These are phyloP conservation scores for Cynodonichthys magdalenae DNA, from an alignment of 2,797 vertebrate genomes.

Conservation along the genomic window DNA sequence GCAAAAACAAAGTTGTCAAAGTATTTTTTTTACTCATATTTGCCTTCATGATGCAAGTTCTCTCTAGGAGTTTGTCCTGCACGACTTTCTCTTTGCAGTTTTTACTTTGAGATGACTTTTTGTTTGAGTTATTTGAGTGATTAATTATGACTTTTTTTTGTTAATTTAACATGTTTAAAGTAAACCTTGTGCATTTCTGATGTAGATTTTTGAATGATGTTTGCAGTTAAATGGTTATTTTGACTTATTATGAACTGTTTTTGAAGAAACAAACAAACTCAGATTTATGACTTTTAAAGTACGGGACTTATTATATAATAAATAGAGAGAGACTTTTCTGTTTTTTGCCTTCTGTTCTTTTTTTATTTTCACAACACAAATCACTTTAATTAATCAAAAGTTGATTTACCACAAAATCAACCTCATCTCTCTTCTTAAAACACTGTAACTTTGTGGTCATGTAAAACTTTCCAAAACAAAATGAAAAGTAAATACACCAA, in stretches of 20 bases:
- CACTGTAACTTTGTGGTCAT: not conserved
- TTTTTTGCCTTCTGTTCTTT: too few species aligned
- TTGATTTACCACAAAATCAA: not conserved
- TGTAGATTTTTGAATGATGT: too few species aligned
- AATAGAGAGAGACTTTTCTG: too few species aligned
- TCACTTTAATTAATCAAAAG: too few species aligned
- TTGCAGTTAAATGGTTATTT: too few species aligned
- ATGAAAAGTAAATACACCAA: too few species aligned
- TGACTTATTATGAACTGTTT: too few species aligned
- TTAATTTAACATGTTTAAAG: not conserved
- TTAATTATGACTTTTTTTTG: not conserved
- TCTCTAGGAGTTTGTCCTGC: not conserved
- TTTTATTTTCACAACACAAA: too few species aligned
- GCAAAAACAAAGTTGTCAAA: not conserved
- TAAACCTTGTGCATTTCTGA: not conserved
- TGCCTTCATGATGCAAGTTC: not conserved
- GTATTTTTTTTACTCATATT: not conserved
- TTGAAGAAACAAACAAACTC: too few species aligned
- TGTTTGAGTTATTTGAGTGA: not conserved
- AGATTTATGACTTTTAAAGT: too few species aligned
- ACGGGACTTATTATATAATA: too few species aligned
- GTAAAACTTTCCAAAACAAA: not conserved
- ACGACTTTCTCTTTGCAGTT: not conserved
- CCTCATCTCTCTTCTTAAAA: not conserved
- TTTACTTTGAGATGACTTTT: not conserved